phyloP scores from a whole-genome alignment of 2,888 invertebrate species.

The Netelia inedita region DNA sequence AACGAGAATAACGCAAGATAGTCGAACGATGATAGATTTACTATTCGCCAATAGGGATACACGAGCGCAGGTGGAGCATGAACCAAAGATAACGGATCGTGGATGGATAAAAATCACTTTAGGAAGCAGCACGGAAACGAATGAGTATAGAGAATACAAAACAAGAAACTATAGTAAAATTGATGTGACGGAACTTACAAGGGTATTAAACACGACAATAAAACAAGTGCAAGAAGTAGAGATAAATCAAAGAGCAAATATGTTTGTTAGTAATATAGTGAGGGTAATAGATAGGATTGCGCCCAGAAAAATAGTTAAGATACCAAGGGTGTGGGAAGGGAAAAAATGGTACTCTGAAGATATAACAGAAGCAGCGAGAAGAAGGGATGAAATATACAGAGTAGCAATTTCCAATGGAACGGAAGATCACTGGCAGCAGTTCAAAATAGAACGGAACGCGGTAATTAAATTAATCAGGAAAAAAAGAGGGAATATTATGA shows the following conservation, averaged over 20 bases:
- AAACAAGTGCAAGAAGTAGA: background rate
- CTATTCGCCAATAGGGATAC: conserved; percentile 42
- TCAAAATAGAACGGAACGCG: conserved; percentile 28
- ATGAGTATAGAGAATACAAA: background rate
- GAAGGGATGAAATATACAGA: conserved; percentile 1
- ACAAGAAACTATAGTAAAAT: conserved; percentile 22
- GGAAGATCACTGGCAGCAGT: background rate
- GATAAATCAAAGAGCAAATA: background rate
- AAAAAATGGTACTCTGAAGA: conserved; percentile 42
- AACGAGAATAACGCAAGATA: conserved; percentile 50
- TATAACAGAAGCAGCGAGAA: background rate
- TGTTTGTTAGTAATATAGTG: conserved; percentile 7
- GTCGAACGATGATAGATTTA: conserved; percentile 52
- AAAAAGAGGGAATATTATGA: conserved; percentile 29
- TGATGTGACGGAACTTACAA: background rate
- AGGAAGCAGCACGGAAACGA: background rate
- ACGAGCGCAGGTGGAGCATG: background rate
- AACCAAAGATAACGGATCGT: conserved; percentile 15
- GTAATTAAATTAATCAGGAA: conserved; percentile 27
- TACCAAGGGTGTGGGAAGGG: conserved; percentile 16
- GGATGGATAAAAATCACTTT: conserved; percentile 40
- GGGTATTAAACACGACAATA: background rate
- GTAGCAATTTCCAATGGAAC: background rate
- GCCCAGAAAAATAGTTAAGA: conserved; percentile 1
- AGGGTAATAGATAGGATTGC: background rate